Conservation (phyloP, 2,113 vertebrate genomes). For the Callipepla squamata region DNA sequence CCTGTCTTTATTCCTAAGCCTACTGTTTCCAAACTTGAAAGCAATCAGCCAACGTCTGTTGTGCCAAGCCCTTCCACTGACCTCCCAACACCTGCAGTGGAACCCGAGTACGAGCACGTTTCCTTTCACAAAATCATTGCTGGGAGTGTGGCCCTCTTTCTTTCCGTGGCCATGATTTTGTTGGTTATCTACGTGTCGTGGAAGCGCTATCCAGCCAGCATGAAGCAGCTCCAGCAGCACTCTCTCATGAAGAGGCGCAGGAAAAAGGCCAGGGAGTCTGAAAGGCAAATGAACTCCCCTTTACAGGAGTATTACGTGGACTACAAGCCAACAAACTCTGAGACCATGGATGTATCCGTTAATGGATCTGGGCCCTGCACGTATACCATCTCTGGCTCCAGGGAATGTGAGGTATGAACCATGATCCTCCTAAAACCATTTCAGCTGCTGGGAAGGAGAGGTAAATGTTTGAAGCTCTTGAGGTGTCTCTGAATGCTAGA, state of each 20-base stretch:
- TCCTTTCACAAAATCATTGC: conserved; percentile 98
- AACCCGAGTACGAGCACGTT: conserved; percentile 91
- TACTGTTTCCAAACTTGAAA: conserved; percentile 80
- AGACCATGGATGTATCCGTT: conserved; percentile 97
- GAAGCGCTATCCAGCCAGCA: conserved; percentile 95
- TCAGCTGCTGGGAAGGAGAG: conserved; percentile 94
- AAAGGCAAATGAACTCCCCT: conserved; percentile 92
- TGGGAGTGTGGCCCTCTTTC: conserved; percentile 92
- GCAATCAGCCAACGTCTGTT: conserved; percentile 65
- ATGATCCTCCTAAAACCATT: conserved; percentile 94
- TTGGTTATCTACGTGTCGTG: conserved; percentile 97
- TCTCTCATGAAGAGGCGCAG: conserved; percentile 90
- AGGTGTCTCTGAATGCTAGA: conserved; percentile 77
- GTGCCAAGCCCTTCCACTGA: conserved; percentile 76
- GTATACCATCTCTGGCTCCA: conserved; percentile 98
- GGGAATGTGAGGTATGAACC: conserved; percentile 99
- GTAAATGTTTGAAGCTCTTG: conserved; percentile 89
- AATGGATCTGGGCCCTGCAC: conserved; percentile 98
- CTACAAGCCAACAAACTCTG: conserved; percentile 98
- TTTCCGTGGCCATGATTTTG: conserved; percentile 94
- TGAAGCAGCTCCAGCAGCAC: conserved; percentile 94
- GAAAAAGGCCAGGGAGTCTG: conserved; percentile 91
- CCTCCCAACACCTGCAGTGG: conserved; percentile 79
- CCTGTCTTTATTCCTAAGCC: conserved; percentile 80
- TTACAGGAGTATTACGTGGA: conserved; percentile 99